A percentile compares a stretch with the other conserved stretches of the same genome.
Evolutionary conservation across 2,797 vertebrate genomes (phyloP).

Genomic region (Eospalax fontanierii): DNA sequence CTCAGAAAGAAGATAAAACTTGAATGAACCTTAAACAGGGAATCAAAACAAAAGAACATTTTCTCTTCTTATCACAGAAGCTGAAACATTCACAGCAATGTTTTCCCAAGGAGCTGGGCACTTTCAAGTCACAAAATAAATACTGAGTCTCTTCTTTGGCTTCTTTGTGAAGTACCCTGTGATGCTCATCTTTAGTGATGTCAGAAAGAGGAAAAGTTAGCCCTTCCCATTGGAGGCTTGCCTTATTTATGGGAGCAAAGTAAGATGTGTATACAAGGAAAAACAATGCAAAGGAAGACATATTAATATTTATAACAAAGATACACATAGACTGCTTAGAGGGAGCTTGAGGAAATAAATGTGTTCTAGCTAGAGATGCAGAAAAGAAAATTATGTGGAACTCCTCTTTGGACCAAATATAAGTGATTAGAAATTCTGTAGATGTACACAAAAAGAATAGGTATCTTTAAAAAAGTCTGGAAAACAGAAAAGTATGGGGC

Average conservation of each 20-base stretch:
- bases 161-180: background rate
- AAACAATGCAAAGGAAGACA: conserved; percentile 35
- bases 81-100: background rate
- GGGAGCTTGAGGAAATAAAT: conserved; percentile 13
- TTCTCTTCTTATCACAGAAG: background rate
- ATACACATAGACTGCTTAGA: conserved; percentile 39
- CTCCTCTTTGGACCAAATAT: background rate
- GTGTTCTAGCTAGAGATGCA: background rate
- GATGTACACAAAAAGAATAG: background rate
- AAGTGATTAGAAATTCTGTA: conserved; percentile 35
- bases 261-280: conserved; percentile 10
- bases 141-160: background rate
- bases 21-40: background rate
- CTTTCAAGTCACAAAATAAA: conserved; percentile 19
- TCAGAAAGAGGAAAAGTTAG: background rate
- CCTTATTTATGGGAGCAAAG: conserved; percentile 45
- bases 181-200: background rate
- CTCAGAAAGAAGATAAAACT: background rate
- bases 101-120: background rate
- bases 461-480: background rate
- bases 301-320: conserved; percentile 68
- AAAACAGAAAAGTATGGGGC: background rate
- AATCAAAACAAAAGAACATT: conserved; percentile 1
- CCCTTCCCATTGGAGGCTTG: background rate
- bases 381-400: conserved; percentile 17